A percentile compares a stretch with the other conserved stretches of the same genome.
Conservation (phyloP, 2,113 vertebrate genomes). For the Stercorarius parasiticus region DNA sequence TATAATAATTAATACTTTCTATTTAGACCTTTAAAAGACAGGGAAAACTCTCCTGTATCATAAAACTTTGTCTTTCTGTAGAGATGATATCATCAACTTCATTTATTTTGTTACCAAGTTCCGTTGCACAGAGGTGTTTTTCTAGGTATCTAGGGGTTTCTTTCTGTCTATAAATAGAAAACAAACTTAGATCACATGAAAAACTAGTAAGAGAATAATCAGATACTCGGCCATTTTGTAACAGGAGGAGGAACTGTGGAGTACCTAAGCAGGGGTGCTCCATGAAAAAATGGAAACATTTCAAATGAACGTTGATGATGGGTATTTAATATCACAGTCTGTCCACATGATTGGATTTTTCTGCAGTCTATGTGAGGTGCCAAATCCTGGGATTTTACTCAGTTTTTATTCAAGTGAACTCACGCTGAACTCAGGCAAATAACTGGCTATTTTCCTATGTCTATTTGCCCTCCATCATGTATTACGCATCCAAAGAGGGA, state of each 20-base stretch:
- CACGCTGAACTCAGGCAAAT: background rate
- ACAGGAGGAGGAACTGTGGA: background rate
- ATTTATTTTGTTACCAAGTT: background rate
- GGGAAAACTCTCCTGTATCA: background rate
- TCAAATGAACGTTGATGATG: background rate
- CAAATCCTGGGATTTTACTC: background rate
- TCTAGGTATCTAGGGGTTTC: background rate
- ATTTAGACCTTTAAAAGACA: background rate
- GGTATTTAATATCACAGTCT: background rate
- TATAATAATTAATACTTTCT: background rate
- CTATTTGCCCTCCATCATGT: background rate
- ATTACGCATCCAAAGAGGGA: background rate
- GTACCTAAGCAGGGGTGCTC: background rate
- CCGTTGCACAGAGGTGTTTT: background rate
- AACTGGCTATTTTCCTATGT: background rate
- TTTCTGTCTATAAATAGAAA: background rate
- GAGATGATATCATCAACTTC: background rate
- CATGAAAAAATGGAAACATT: background rate
- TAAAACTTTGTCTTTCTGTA: background rate
- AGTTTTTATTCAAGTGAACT: background rate
- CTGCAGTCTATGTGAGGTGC: background rate
- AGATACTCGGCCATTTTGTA: background rate
- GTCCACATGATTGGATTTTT: background rate
- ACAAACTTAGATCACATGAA: background rate
- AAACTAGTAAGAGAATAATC: background rate